phyloP scores from a whole-genome alignment of 2,113 vertebrate genomes.

The Ciconia stormi region DNA sequence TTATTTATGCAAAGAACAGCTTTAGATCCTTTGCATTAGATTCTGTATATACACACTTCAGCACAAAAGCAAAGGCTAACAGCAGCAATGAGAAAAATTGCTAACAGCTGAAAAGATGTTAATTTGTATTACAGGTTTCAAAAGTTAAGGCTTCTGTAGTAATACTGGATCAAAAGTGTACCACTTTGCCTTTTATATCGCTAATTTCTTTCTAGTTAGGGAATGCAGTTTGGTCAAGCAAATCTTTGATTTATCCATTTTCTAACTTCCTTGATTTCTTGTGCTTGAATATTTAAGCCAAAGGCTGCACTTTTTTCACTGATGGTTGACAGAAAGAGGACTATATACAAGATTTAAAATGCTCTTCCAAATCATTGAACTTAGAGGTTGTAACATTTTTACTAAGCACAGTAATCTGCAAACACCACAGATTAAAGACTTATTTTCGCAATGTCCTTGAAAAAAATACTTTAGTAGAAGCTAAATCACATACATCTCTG shows the following conservation, averaged over 20 bases:
- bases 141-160: neutral
- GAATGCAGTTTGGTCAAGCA: neutral
- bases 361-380: neutral
- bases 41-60: neutral
- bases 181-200: neutral
- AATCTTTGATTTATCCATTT: neutral
- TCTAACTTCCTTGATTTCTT: neutral
- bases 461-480: neutral
- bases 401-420: neutral
- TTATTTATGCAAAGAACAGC: neutral
- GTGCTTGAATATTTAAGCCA: neutral
- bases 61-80: neutral
- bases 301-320: neutral
- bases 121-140: neutral
- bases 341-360: neutral
- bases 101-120: neutral
- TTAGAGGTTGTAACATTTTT: neutral
- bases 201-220: neutral
- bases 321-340: neutral
- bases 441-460: neutral
- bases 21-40: neutral
- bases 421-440: neutral
- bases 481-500: neutral
- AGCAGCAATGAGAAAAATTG: neutral
- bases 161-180: neutral